phyloP scores from a whole-genome alignment of 2,113 vertebrate species.

The Nerophis ophidion region DNA sequence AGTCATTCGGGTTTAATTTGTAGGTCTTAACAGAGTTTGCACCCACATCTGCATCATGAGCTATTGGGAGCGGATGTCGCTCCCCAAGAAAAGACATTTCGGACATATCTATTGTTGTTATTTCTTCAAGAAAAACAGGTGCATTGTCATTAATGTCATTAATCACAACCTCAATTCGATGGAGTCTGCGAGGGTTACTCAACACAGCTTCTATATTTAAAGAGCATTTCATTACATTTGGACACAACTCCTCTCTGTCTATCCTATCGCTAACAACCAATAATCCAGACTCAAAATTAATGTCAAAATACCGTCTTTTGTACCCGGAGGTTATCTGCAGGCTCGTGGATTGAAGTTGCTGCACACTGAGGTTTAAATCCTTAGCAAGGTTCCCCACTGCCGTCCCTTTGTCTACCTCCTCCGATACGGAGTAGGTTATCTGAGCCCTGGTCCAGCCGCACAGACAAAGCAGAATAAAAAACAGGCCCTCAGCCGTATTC shows the following conservation, averaged over 20 bases:
- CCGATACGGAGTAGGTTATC: constrained; percentile 64
- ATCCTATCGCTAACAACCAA: constrained; percentile 63
- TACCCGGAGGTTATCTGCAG: constrained; percentile 57
- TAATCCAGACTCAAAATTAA: constrained; percentile 58
- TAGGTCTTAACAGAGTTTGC: constrained; percentile 63
- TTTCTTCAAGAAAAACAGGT: constrained; percentile 50
- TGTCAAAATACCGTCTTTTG: constrained; percentile 56
- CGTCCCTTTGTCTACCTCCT: constrained; percentile 67
- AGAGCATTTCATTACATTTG: constrained; percentile 50
- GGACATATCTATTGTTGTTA: constrained; percentile 33
- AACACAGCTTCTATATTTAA: constrained; percentile 61
- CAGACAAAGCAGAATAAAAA: constrained; percentile 56
- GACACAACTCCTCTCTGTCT: constrained; percentile 69
- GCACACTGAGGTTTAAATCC: constrained; percentile 62
- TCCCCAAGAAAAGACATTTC: constrained; percentile 57
- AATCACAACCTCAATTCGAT: constrained; percentile 61
- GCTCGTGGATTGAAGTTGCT: constrained; percentile 47
- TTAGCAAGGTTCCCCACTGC: constrained; percentile 70
- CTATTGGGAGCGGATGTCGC: constrained; percentile 46
- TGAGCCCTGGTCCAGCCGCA: constrained; percentile 50
- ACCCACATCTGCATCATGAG: constrained; percentile 62
- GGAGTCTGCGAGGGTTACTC: constrained; percentile 58
- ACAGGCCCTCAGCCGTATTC: constrained; percentile 13
- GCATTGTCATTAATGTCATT: constrained; percentile 71
- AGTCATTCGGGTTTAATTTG: constrained; percentile 61